A percentile compares a stretch with the other conserved stretches of the same genome.
These are phyloP conservation scores for Tachysurus vachellii DNA, from an alignment of 2,113 vertebrate genomes.

Conservation along the genomic window DNA sequence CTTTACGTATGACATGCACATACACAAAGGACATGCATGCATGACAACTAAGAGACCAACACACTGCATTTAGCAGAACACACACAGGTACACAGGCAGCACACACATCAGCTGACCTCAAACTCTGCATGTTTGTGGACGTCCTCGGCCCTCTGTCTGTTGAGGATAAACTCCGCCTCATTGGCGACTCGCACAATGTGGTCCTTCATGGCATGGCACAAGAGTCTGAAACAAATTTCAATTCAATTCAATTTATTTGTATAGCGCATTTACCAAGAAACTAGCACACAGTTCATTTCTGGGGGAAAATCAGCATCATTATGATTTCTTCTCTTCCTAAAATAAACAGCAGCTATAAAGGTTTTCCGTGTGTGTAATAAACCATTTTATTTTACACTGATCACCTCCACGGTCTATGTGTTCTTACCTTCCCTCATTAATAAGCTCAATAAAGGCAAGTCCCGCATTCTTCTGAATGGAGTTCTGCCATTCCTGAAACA, in stretches of 20 bases:
- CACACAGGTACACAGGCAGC: background rate
- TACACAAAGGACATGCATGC: background rate
- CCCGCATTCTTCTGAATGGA: slow-evolving; percentile 99
- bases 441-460: slow-evolving; percentile 98
- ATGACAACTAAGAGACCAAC: background rate
- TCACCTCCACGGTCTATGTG: background rate
- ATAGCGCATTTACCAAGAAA: background rate
- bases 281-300: background rate
- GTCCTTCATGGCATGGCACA: slow-evolving; percentile 99
- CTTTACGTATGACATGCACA: background rate
- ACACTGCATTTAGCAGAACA: background rate
- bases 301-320: background rate
- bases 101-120: slow-evolving; percentile 78
- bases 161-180: slow-evolving; percentile 97
- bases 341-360: background rate
- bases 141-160: slow-evolving; percentile 95
- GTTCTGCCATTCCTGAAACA: slow-evolving; percentile 96
- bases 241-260: too few relatives aligned
- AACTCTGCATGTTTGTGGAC: slow-evolving; percentile 99
- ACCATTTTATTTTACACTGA: background rate
- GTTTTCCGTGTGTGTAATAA: background rate
- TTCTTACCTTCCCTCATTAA: slow-evolving; percentile 96
- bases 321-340: background rate
- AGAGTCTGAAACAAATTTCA: slow-evolving; percentile 72
- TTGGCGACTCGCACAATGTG: slow-evolving; percentile 98